Evolutionary conservation across 2,797 vertebrate genomes (phyloP), one percentile per base, ranked within the genome.

Genomic region (Ispidina picta): DNA sequence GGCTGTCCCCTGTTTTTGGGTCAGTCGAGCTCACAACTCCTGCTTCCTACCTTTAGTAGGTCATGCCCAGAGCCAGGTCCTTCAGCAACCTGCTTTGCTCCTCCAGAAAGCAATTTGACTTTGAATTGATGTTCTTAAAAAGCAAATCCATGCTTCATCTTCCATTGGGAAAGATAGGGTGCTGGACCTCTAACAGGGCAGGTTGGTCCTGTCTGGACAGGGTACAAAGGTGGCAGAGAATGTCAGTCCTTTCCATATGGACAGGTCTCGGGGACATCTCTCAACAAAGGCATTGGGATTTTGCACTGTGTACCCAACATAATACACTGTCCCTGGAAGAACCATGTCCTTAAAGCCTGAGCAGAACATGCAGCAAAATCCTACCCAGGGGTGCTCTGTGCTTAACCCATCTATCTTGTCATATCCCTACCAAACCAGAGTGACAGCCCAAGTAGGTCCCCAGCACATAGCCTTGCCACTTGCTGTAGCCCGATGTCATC

Each of bases 251-350:
- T 75, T 35, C 46, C 20, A 5, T 25, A 6, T 2, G 7, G 44
- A 15, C 6, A 25, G 6, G 11, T 66, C 72, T 22, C 17, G 55
- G n/a, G 49, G 13, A 29, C 22, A 8, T 8, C 14, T 28, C 29
- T 71, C 37, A 29, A 31, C 43, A 48, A 59, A 35, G 31, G 7
- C 22, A 11, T 3, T 2, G 5, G 11, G 33, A 69, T 79, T 74
- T 71, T 82, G 33, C 39, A 21, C 17, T 86, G 82, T 21, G 19
- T 63, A 16, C 19, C 15, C 12, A 28, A 9, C 15, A 5, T 33
- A 54, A 17, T 0, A 0, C 16, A 4, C 26, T 56, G 15, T 39
- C 19, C 41, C 25, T 52, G 25, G 0, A 1, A 33, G 46, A 70
- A 16, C 28, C 1, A 0, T 1, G 3, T 49, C 35, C 20, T 48